A percentile compares a stretch with the other conserved stretches of the same genome.
Evolutionary conservation across 1,140 invertebrate genomes (phyloP).

Genomic region (Popillia japonica): DNA sequence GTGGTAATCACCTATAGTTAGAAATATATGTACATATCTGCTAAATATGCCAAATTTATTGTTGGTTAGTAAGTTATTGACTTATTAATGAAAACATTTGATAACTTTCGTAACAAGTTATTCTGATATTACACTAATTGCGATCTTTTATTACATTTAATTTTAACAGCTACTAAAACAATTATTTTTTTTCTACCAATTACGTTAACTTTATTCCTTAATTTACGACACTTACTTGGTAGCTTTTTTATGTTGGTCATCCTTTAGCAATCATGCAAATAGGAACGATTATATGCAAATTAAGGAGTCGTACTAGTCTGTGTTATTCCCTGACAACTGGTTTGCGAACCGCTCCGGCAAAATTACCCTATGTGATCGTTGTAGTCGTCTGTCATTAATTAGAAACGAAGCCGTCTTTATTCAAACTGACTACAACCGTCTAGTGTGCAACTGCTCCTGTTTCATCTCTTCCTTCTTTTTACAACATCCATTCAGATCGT

Average conservation of each 20-base stretch:
- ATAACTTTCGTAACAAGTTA: too few species aligned
- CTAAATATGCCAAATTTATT: too few species aligned
- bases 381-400: constrained; percentile 18
- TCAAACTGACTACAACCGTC: not conserved
- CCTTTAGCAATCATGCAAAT: constrained; percentile 10
- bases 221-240: not conserved
- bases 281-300: constrained; percentile 18
- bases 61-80: too few species aligned
- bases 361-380: constrained; percentile 7
- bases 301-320: not conserved
- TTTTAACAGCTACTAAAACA: not conserved
- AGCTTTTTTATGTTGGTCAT: not conserved
- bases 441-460: not conserved
- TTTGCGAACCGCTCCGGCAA: not conserved
- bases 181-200: not conserved
- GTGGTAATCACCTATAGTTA: too few species aligned
- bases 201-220: not conserved
- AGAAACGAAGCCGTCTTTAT: not conserved
- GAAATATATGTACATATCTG: too few species aligned
- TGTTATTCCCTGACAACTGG: not conserved
- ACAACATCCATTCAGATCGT: not conserved
- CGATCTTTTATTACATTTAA: too few species aligned
- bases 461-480: not conserved
- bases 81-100: too few species aligned
- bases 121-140: too few species aligned